Conservation (phyloP, 2,888 invertebrate species). For the Eurytoma californica region DNA sequence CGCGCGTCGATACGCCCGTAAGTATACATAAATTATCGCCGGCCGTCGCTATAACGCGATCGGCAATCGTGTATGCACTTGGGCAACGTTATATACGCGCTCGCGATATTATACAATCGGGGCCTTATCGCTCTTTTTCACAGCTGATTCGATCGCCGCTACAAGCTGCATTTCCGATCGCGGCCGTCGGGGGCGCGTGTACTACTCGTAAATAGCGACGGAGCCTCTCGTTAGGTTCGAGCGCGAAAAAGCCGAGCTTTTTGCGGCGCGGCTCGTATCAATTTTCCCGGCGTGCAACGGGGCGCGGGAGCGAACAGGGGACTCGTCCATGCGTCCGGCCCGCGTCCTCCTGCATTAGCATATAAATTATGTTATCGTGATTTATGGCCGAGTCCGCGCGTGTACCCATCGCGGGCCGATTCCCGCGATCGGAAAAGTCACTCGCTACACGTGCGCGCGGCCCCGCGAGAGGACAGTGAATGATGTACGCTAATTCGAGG, state of each 20-base stretch:
- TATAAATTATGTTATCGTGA: slow-evolving; percentile 74
- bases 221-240: neutral
- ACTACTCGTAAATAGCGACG: too few species aligned
- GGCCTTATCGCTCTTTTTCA: slow-evolving; percentile 28
- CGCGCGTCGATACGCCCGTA: neutral
- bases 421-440: slow-evolving; percentile 17
- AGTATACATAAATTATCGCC: slow-evolving; percentile 27
- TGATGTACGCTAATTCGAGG: slow-evolving; percentile 42
- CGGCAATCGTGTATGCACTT: too few species aligned
- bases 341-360: slow-evolving; percentile 66
- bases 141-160: slow-evolving; percentile 10
- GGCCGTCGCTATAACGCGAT: neutral
- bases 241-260: neutral
- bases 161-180: neutral
- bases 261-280: slow-evolving; percentile 20
- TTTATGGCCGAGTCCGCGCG: slow-evolving; percentile 65
- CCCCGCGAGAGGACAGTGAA: slow-evolving; percentile 13
- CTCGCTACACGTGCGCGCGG: slow-evolving; percentile 16
- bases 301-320: neutral
- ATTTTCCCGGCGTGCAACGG: slow-evolving; percentile 7
- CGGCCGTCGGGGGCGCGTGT: too few species aligned
- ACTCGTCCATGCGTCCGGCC: neutral
- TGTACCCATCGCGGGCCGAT: neutral
- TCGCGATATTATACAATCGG: neutral
- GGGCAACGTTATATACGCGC: neutral